Conservation (phyloP, 2,113 vertebrate genomes). For the Rhynchomys soricoides region DNA sequence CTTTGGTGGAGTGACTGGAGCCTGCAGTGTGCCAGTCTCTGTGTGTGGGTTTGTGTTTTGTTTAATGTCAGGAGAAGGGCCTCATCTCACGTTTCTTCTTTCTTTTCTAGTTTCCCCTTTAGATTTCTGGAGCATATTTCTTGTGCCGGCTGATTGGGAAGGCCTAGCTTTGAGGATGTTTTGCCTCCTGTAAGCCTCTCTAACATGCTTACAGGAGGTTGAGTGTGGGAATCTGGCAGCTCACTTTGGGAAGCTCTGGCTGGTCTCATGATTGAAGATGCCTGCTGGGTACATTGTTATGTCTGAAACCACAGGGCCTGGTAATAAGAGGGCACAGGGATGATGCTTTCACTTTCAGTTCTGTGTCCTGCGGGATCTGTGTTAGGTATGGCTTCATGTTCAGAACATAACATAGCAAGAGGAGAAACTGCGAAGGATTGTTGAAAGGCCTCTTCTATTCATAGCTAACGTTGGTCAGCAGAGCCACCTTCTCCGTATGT, state of each 20-base stretch:
- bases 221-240: not conserved
- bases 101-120: not conserved
- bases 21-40: not conserved
- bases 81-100: not conserved
- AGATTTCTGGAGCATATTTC: conserved; percentile 15
- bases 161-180: not conserved
- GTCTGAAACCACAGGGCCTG: not conserved
- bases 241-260: not conserved
- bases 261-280: not conserved
- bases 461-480: not conserved
- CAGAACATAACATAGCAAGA: too few species aligned
- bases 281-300: not conserved
- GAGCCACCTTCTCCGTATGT: not conserved
- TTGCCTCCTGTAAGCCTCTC: not conserved
- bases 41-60: not conserved
- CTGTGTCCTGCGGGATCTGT: not conserved
- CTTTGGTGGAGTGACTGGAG: not conserved
- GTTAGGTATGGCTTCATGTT: not conserved
- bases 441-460: not conserved
- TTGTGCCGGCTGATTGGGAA: not conserved
- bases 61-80: not conserved
- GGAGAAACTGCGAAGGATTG: not conserved
- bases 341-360: not conserved
- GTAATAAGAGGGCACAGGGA: not conserved
- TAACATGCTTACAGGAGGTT: not conserved